Percentiles rank a stretch among this genome's conserved stretches.
phyloP scores from a whole-genome alignment of 2,797 vertebrate species.

The Hyperoplus immaculatus region DNA sequence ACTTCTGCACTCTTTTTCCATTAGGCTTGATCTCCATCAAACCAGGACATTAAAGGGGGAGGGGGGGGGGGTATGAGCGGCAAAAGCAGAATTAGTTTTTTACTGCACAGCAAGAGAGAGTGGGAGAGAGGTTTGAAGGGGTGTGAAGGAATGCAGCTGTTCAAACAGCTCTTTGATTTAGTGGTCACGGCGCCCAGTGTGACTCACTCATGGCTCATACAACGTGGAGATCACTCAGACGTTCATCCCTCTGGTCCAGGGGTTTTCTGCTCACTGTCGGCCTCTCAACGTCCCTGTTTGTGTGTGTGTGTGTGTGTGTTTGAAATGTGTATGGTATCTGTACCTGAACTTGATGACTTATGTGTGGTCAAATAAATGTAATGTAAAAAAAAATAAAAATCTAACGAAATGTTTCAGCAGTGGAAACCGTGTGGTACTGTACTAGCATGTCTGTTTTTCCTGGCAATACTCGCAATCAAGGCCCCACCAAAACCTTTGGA shows the following conservation, averaged over 20 bases:
- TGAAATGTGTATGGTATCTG: background rate
- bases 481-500: background rate
- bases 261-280: slow-evolving; percentile 34
- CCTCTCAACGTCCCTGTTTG: background rate
- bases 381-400: too few species aligned
- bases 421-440: background rate
- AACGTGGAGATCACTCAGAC: slow-evolving; percentile 63
- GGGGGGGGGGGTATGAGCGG: slow-evolving; percentile 1
- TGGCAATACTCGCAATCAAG: background rate
- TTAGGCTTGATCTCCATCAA: slow-evolving; percentile 56
- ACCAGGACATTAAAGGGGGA: slow-evolving; percentile 20
- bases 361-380: slow-evolving; percentile 6
- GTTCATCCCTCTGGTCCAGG: slow-evolving; percentile 60
- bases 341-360: slow-evolving; percentile 27
- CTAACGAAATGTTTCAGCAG: too few species aligned
- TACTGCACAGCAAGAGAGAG: slow-evolving; percentile 41
- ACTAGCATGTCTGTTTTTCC: background rate
- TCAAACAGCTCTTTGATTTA: slow-evolving; percentile 83
- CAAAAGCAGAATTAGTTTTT: slow-evolving; percentile 51
- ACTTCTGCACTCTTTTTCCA: slow-evolving; percentile 61
- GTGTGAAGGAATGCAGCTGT: slow-evolving; percentile 84
- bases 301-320: background rate
- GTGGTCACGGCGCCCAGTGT: slow-evolving; percentile 70
- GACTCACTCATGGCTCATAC: slow-evolving; percentile 73
- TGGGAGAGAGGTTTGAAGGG: slow-evolving; percentile 60